Evolutionary conservation across 2,888 invertebrate genomes (phyloP).

Genomic region (Magallana nippona): DNA sequence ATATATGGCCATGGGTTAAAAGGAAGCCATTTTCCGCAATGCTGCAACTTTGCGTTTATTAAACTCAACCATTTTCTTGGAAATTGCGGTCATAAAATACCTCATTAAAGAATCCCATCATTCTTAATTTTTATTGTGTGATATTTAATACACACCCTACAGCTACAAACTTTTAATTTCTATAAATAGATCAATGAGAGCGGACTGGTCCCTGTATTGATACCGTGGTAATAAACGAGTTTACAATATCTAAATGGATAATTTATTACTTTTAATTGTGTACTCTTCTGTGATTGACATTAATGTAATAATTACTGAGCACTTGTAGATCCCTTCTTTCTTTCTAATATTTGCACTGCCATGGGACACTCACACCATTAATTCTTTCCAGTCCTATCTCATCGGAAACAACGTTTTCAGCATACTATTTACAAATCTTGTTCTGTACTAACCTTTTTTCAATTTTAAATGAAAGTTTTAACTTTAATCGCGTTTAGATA

Average conservation of each 20-base stretch:
- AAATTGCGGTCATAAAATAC: conserved; percentile 4
- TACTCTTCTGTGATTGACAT: neutral
- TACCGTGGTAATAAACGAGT: neutral
- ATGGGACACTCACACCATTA: too few species aligned
- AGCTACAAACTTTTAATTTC: neutral
- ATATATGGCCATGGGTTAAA: neutral
- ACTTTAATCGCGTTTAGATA: too few species aligned
- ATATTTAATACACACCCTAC: conserved; percentile 20
- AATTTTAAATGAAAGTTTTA: too few species aligned
- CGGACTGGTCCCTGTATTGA: neutral
- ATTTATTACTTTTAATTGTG: neutral
- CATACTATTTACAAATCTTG: too few species aligned
- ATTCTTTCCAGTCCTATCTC: too few species aligned
- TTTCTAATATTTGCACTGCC: too few species aligned
- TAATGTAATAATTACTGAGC: neutral
- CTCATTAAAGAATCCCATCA: neutral
- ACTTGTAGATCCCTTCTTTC: too few species aligned
- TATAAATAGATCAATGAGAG: neutral
- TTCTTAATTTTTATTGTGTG: neutral
- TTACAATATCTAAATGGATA: neutral
- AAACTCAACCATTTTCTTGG: neutral
- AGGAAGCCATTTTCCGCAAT: conserved; percentile 20
- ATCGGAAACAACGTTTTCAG: too few species aligned
- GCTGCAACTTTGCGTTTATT: conserved; percentile 4
- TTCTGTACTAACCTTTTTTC: too few species aligned